phyloP scores from a whole-genome alignment of 2,888 invertebrate species.

The Hemaris fuciformis region DNA sequence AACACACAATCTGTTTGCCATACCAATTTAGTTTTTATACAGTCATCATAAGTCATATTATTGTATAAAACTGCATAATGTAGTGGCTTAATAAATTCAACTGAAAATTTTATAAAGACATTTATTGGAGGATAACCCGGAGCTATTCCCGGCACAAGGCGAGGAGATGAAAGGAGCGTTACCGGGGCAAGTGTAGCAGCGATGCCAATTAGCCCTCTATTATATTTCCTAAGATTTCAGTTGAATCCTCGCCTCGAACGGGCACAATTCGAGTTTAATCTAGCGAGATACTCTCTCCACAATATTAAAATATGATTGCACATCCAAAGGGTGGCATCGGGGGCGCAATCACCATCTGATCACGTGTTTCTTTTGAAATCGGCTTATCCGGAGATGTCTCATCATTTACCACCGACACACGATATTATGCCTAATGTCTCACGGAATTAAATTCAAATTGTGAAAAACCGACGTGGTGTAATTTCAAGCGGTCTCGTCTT shows the following conservation, averaged over 20 bases:
- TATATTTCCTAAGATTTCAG: slow-evolving; percentile 13
- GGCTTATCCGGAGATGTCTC: slow-evolving; percentile 67
- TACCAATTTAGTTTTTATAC: too few species aligned
- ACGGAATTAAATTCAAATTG: slow-evolving; percentile 38
- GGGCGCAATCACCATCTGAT: slow-evolving; percentile 74
- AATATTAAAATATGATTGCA: slow-evolving; percentile 78
- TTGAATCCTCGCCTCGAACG: slow-evolving; percentile 25
- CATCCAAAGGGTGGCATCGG: slow-evolving; percentile 37
- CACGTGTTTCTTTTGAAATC: slow-evolving; percentile 77
- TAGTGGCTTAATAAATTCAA: background rate
- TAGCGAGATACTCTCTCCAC: slow-evolving; percentile 63
- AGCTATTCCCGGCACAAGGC: background rate
- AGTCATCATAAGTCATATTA: too few species aligned
- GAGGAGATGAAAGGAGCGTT: slow-evolving; percentile 9
- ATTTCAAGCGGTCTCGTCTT: slow-evolving; percentile 51
- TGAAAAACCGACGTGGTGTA: slow-evolving; percentile 25
- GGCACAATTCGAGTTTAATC: slow-evolving; percentile 66
- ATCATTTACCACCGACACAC: slow-evolving; percentile 33
- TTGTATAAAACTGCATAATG: background rate
- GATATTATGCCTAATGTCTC: slow-evolving; percentile 41
- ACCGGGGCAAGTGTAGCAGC: slow-evolving; percentile 10
- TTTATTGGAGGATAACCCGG: background rate
- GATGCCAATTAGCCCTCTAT: slow-evolving; percentile 22
- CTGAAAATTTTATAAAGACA: background rate
- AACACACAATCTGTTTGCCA: too few species aligned